phyloP scores from a whole-genome alignment of 2,797 vertebrate species.

The Anguilla megastoma region DNA sequence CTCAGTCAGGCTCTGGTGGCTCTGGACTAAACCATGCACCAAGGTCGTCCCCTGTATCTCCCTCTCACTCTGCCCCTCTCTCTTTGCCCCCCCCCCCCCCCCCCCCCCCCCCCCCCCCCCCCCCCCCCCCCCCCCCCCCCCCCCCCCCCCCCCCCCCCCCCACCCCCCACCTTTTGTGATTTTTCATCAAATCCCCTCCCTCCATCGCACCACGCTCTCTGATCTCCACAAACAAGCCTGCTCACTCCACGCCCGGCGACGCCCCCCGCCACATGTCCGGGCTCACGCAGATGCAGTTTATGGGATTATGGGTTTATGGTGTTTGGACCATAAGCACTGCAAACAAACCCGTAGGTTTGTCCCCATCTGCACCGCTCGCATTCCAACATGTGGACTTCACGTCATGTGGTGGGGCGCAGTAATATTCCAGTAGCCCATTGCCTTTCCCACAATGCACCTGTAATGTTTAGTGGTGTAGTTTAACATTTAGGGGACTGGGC shows the following conservation, averaged over 20 bases:
- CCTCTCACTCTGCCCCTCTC: too few species aligned
- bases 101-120: too few species aligned
- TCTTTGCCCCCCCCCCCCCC: too few species aligned
- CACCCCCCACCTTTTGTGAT: not conserved
- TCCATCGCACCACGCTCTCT: not conserved
- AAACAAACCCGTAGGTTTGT: conserved; percentile 10
- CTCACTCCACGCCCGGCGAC: not conserved
- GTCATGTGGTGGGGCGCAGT: not conserved
- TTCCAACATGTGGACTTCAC: not conserved
- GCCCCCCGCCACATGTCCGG: not conserved
- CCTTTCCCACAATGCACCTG: not conserved
- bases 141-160: not conserved
- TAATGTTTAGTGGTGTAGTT: not conserved
- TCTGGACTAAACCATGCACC: too few species aligned
- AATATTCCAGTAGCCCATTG: not conserved
- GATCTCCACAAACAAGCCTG: conserved; percentile 9
- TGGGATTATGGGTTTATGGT: conserved; percentile 27
- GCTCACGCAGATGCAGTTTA: conserved; percentile 20
- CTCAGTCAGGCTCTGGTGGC: too few species aligned
- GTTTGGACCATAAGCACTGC: not conserved
- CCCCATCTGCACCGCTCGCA: not conserved
- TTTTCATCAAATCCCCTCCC: not conserved
- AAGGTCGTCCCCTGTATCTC: too few species aligned
- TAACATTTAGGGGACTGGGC: not conserved
- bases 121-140: too few species aligned